Base-by-base conservation (phyloP, 2,797 vertebrate genomes). In the Ispidina picta region DNA sequence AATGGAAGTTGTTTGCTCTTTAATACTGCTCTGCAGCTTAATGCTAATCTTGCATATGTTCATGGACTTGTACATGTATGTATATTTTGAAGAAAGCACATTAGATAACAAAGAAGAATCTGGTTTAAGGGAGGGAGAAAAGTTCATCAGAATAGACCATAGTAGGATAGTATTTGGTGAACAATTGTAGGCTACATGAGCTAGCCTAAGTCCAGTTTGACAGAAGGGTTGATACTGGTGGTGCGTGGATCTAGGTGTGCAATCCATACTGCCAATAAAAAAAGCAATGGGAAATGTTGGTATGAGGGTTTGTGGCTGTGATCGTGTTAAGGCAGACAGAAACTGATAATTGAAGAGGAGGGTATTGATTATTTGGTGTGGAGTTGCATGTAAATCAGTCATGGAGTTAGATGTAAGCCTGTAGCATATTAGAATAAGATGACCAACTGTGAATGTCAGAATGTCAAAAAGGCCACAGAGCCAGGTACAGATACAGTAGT, bases 321-420 rank as follows among this genome's bases (percentile, higher is more conserved):
- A 29, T 37, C 4, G 1, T n/a, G 28, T 60, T 43, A 83, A 89
- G 12, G 37, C 17, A 81, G 59, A 44, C 19, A 13, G 9, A 80
- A 51, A 4, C 25, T 54, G 20, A 3, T 49, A 71, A 46, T 0
- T 51, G 7, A 28, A 7, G 3, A 3, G 10, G 12, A 43, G 8
- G 13, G 1, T 37, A 41, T 12, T 26, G 31, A 77, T 49, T 74
- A 51, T 43, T 76, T 58, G 39, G 35, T 74, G n/a, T 74, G 55
- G 66, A 76, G 39, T 35, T 82, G 23, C 6, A 10, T 1, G 1
- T 51, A 48, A 81, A 55, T 62, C 4, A 12, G 15, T 75, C 3
- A 2, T 4, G 6, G 58, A 86, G 23, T 46, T 56, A 26, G 12
- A 9, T 41, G n/a, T 74, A 55, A 62, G 37, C 15, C 17, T 43